A percentile compares a stretch with the other conserved stretches of the same genome.
These are phyloP conservation scores for Cyanoderma ruficeps DNA, from an alignment of 2,113 vertebrate genomes.

Conservation along the genomic window DNA sequence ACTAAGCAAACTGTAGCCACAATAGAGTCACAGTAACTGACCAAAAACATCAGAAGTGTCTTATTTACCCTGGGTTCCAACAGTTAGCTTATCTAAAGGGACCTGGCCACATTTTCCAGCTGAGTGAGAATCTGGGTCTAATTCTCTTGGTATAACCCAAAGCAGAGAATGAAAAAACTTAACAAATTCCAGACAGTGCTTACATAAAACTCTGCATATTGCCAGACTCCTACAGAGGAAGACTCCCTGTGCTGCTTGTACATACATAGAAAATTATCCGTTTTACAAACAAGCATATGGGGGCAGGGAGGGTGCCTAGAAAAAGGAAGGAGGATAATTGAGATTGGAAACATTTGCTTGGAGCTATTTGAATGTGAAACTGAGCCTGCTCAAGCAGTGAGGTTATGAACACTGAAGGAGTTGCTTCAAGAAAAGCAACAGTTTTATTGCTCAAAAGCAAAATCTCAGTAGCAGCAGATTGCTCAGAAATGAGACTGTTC, in stretches of 20 bases:
- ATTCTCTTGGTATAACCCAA: neutral
- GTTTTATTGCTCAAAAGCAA: constrained; percentile 22
- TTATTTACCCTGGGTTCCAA: neutral
- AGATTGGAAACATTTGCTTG: neutral
- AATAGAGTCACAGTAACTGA: neutral
- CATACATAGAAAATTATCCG: neutral
- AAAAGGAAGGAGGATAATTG: neutral
- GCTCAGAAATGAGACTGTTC: neutral
- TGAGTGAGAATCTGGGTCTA: neutral
- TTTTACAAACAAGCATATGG: constrained; percentile 26
- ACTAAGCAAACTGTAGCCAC: neutral
- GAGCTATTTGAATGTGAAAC: constrained; percentile 4
- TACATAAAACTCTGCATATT: neutral
- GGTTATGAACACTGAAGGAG: neutral
- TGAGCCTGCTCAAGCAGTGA: neutral
- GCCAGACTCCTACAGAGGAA: neutral
- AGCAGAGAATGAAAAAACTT: neutral
- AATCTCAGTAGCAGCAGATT: constrained; percentile 10
- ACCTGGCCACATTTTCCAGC: neutral
- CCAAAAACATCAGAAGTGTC: neutral
- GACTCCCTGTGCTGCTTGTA: neutral
- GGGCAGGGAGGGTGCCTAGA: neutral
- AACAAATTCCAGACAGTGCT: neutral
- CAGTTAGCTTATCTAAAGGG: neutral
- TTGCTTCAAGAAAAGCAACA: neutral